Evolutionary conservation across 92 coral and sea anemone genomes (phyloP), one percentile per base, ranked within the genome.

Genomic region (Epizoanthus illoricatus): DNA sequence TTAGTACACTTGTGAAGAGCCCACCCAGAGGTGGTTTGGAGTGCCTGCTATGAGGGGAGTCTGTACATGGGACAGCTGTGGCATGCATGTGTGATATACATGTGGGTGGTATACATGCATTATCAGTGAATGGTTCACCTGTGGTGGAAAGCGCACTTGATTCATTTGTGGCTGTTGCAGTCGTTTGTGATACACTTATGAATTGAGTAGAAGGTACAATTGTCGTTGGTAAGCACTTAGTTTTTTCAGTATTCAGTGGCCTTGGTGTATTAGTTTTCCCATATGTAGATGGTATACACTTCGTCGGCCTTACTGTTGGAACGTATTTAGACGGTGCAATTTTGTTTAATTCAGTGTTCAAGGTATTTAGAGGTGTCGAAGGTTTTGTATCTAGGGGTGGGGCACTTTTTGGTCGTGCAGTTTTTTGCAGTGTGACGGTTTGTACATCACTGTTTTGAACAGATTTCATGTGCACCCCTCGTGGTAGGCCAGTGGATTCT

Each of bases 121-220:
- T 54, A 24, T 62, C 45, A 21, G 28, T 42, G 21, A 18, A n/a
- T 63, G 66, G 13, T 7, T 21, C 6, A 41, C 56, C 20, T 20
- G 52, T 62, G 20, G 36, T n/a, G n/a, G n/a, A 61, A 10, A 78
- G 11, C 19, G 40, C 24, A 33, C 71, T 62, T 78, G 82, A 40
- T 63, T 5, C 24, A 43, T 4, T 4, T 42, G 9, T 24, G 36
- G 33, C 12, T 74, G 40, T 49, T 23, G 56, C 21, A 62, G 13
- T 20, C 23, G 23, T 18, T 8, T 9, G 60, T n/a, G 43, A 57
- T n/a, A 20, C 21, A 19, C 41, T 63, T 63, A 61, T 61, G 36
- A 70, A 78, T 19, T 13, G 45, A 4, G n/a, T 42, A 43, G 42
- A 61, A 62, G 23, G 68, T 40, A 24, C 65, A 16, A 18, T 55